These are phyloP conservation scores for Brachyopa scutellaris DNA, from an alignment of 2,888 invertebrate species.

Conservation along the genomic window DNA sequence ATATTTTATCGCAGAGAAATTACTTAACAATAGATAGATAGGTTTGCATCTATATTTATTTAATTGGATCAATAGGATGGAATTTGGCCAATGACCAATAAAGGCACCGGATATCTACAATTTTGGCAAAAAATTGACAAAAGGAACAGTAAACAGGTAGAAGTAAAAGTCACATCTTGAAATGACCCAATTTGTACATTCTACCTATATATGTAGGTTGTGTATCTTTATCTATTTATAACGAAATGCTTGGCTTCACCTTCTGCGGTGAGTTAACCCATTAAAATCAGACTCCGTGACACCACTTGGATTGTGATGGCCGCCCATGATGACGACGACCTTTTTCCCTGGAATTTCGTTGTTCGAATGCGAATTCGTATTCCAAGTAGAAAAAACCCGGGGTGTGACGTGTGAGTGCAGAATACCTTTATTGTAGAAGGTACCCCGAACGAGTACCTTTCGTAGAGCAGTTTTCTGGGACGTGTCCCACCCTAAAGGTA, in stretches of 20 bases:
- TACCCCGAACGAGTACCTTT: neutral
- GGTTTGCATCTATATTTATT: too few relatives aligned
- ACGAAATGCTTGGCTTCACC: too few relatives aligned
- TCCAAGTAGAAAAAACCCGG: neutral
- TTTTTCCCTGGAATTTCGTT: conserved; percentile 12
- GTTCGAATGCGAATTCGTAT: conserved; percentile 20
- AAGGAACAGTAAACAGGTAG: too few relatives aligned
- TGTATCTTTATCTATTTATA: too few relatives aligned
- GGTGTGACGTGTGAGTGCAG: conserved; percentile 12
- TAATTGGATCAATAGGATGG: too few relatives aligned
- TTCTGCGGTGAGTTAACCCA: conserved; percentile 6
- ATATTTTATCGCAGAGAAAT: too few relatives aligned
- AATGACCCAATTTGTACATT: conserved; percentile 52
- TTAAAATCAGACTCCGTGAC: conserved; percentile 54
- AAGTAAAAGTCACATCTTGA: too few relatives aligned
- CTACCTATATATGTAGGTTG: too few relatives aligned
- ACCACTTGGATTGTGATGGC: conserved; percentile 10
- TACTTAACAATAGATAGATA: too few relatives aligned
- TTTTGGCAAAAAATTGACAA: too few relatives aligned
- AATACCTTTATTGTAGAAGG: neutral
- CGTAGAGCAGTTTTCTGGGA: neutral
- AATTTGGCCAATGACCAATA: conserved; percentile 20
- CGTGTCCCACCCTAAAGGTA: conserved; percentile 5
- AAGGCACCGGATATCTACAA: conserved; percentile 24
- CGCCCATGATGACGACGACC: conserved; percentile 23